phyloP scores from a whole-genome alignment of 2,797 vertebrate genomes.

The Halcyon badia region DNA sequence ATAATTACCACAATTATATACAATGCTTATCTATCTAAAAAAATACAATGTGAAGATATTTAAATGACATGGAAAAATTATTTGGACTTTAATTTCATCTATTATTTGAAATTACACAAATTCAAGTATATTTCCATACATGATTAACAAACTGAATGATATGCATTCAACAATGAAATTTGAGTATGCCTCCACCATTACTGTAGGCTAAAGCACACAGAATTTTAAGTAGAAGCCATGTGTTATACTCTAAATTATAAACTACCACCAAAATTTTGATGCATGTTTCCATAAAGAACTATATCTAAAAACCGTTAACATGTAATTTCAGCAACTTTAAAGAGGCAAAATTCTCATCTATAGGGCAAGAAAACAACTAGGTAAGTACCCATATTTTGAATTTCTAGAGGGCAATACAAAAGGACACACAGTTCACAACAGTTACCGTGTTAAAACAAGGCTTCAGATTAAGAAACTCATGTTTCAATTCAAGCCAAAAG shows the following conservation, averaged over 20 bases:
- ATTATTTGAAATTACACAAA: background rate
- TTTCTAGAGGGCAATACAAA: background rate
- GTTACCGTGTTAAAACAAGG: background rate
- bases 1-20: background rate
- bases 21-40: background rate
- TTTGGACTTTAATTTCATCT: background rate
- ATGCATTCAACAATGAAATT: background rate
- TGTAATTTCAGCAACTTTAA: background rate
- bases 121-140: background rate
- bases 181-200: background rate
- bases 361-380: background rate
- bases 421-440: background rate
- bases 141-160: background rate
- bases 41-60: background rate
- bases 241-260: background rate
- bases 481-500: background rate
- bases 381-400: background rate
- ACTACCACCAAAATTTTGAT: background rate
- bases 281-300: background rate
- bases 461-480: background rate
- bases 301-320: background rate
- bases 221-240: background rate
- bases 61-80: background rate
- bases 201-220: background rate
- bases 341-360: background rate